Conservation (phyloP, 2,797 vertebrate species). For the Amphiprion clarkii region DNA sequence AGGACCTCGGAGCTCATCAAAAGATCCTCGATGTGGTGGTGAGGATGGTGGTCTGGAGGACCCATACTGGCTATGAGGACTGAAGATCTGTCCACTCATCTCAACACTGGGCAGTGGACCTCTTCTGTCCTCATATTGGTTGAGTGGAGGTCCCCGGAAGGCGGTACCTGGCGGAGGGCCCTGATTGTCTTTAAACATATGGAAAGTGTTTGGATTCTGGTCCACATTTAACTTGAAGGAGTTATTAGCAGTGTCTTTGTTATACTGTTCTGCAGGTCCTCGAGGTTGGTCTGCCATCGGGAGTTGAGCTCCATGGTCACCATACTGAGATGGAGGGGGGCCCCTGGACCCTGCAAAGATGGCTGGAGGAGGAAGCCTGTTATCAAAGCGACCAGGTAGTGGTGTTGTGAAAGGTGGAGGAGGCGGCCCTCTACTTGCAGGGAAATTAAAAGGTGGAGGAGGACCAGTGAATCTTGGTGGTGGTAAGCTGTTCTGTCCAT, state of each 20-base stretch:
- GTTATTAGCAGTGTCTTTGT: conserved; percentile 71
- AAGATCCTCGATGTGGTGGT: conserved; percentile 87
- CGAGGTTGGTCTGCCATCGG: conserved; percentile 83
- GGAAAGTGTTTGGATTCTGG: conserved; percentile 68
- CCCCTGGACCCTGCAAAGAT: conserved; percentile 89
- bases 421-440: conserved; percentile 88
- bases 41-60: conserved; percentile 73
- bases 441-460: conserved; percentile 90
- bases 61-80: conserved; percentile 80
- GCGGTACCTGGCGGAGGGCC: conserved; percentile 64
- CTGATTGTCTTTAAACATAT: conserved; percentile 80
- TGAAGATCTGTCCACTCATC: conserved; percentile 85
- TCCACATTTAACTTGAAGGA: conserved; percentile 83
- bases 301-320: conserved; percentile 81
- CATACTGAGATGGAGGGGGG: conserved; percentile 86
- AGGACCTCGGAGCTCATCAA: conserved; percentile 84
- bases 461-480: conserved; percentile 87
- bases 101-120: conserved; percentile 76
- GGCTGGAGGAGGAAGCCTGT: conserved; percentile 85
- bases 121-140: conserved; percentile 91
- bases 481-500: conserved; percentile 86
- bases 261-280: conserved; percentile 86
- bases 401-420: conserved; percentile 83
- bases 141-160: conserved; percentile 83
- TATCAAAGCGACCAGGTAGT: conserved; percentile 86